Base-by-base conservation (phyloP, 2,797 vertebrate species). In the Sebastes iracundus region DNA sequence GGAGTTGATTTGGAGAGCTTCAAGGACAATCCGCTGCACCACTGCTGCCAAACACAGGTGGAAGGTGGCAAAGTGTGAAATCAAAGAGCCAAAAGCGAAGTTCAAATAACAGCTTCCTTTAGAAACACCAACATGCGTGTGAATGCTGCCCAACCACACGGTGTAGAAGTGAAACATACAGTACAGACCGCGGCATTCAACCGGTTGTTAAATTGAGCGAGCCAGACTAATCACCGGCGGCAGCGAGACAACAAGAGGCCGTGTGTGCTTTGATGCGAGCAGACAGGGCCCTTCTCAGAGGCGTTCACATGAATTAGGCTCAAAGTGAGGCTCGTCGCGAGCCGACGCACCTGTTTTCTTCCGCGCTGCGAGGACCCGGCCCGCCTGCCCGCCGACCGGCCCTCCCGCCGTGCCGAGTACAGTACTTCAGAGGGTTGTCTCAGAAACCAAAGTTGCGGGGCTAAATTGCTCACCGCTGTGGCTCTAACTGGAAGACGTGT, bases 231-330 rank as follows among this genome's bases (percentile, higher is more conserved):
- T 91, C 88, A 87, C 79, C 38, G 13, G 81, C 68, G 91, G 88
- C 91, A 68, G 77, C 6, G 53, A 66, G 89, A 84, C 87, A 85
- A 90, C 79, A 67, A 81, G 81, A 81, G 81, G 81, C 77, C n/a
- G 52, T 72, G 91, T 77, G 76, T 38, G 83, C 86, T 87, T 58
- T 92, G 85, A 93, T 91, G 85, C 75, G 18, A 89, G 89, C 75
- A 80, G 92, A 91, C 93, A 83, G 83, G 60, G 38, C 58, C 58
- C 83, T 82, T 83, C 90, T 88, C 90, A n/a, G 38, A 88, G 79
- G 66, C 85, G 62, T 85, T 86, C 86, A 63, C 49, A 73, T 14
- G 64, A 73, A 89, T 93, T 89, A 92, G 80, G 38, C 80, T 93
- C 90, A 91, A 87, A 88, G 82, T 52, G 83, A 86, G 78, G 58